Base-by-base conservation (phyloP, 2,888 invertebrate genomes). In the Capitulum mitella region DNA sequence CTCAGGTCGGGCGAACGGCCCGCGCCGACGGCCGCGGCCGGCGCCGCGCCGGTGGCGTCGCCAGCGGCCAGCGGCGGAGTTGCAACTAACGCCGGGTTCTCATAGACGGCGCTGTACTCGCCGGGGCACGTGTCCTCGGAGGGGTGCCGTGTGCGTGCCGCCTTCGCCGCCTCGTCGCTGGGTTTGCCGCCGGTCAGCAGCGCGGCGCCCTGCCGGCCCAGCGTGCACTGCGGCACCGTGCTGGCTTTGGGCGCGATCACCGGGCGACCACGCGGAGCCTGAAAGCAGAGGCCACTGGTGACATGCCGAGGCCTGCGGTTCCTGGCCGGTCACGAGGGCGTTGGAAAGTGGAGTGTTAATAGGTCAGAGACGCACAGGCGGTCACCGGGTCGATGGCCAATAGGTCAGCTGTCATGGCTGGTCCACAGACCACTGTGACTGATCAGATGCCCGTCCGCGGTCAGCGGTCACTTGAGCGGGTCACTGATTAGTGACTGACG, bases 91-190 rank as follows among this genome's bases (percentile, higher is more conserved):
- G 70, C 70, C 37, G 70, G 70, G 70, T 70, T 70, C 26, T 70
- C 70, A 22, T 70, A 70, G 70, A 70, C 70, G 70, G 37, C 70
- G 70, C 70, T 70, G 70, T 70, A 70, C 34, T 70, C 70, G 37
- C 37, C 70, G 22, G 70, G 70, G 6, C 34, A 37, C 26, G 70
- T 70, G 70, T 70, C 70, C 70, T 70, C 70, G 3, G 70, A 70
- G 0, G 70, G 70, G 70, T 70, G 70, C 1, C 70, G 70, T 10
- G 6, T 37, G 70, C 70, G 70, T 8, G 22, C 37, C 6, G 22
- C 26, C 26, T 37, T 37, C n/a, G 58, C n/a, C n/a, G n/a, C 29
- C 61, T 61, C 70, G 1, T 70, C 70, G 32, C 26, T 16, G 6
- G 34, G 70, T 22, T 70, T 70, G 22, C 19, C 19, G 19, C 19